Evolutionary conservation across 2,797 vertebrate species (phyloP).

Genomic region (Anguilla anguilla): DNA sequence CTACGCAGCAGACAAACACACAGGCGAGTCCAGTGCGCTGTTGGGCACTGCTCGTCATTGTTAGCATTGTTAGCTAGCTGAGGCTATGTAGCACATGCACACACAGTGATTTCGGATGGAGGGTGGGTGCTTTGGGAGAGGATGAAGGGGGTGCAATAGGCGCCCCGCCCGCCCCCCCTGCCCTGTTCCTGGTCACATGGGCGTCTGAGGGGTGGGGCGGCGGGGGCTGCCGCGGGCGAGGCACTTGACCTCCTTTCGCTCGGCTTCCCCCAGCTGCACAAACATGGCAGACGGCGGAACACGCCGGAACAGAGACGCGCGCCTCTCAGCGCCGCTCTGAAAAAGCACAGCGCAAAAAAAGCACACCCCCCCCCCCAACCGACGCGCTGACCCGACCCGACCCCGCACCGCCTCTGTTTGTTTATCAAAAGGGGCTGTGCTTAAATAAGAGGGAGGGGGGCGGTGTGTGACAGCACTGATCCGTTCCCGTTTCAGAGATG

Average conservation of each 20-base stretch:
- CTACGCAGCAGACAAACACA: too few relatives aligned
- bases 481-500: too few relatives aligned
- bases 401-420: background rate
- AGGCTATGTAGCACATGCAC: background rate
- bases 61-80: too few relatives aligned
- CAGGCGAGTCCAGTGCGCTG: too few relatives aligned
- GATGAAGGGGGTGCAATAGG: too few relatives aligned
- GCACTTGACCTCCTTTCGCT: conserved; percentile 46
- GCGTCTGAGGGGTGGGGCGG: background rate
- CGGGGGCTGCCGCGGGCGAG: too few relatives aligned
- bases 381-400: background rate
- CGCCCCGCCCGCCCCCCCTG: too few relatives aligned
- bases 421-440: background rate
- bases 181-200: background rate
- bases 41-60: too few relatives aligned
- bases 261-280: conserved; percentile 38
- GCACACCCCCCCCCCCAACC: too few relatives aligned
- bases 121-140: background rate
- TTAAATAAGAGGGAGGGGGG: background rate
- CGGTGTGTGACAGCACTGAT: too few relatives aligned
- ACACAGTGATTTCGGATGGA: background rate
- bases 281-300: background rate
- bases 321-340: too few relatives aligned
- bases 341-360: background rate
- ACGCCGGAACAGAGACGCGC: too few relatives aligned